Percentiles rank a stretch among this genome's conserved stretches.
Conservation (phyloP, 2,888 invertebrate genomes). For the Pammene aurita region DNA sequence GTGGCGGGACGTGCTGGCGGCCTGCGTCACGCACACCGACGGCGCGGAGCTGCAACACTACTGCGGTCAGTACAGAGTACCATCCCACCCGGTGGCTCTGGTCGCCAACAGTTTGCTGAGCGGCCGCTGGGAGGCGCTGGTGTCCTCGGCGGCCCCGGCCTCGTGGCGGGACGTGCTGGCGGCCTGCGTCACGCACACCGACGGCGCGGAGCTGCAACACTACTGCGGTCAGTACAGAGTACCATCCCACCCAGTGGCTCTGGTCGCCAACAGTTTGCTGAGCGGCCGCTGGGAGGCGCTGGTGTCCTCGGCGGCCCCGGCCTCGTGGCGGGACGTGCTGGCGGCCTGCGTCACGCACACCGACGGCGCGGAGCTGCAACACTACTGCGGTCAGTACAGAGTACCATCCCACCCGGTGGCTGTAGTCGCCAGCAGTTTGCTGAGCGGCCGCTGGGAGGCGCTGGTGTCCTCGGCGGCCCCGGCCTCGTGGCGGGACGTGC, state of each 20-base stretch:
- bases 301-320: constrained; percentile 90
- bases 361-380: constrained; percentile 86
- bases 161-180: constrained; percentile 95
- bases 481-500: constrained; percentile 92
- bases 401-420: constrained; percentile 86
- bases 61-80: constrained; percentile 90
- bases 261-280: constrained; percentile 90
- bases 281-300: constrained; percentile 80
- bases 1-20: constrained; percentile 94
- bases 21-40: constrained; percentile 91
- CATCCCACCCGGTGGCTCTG: constrained; percentile 86
- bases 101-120: constrained; percentile 89
- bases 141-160: constrained; percentile 89
- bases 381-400: constrained; percentile 91
- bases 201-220: constrained; percentile 86
- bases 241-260: constrained; percentile 86
- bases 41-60: constrained; percentile 87
- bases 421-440: constrained; percentile 89
- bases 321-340: constrained; percentile 93
- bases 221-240: constrained; percentile 91
- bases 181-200: constrained; percentile 91
- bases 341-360: constrained; percentile 93
- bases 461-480: constrained; percentile 90
- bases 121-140: constrained; percentile 83
- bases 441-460: constrained; percentile 81